These are phyloP conservation scores for Odontophorus gujanensis DNA, from an alignment of 2,113 vertebrate species.

Conservation along the genomic window DNA sequence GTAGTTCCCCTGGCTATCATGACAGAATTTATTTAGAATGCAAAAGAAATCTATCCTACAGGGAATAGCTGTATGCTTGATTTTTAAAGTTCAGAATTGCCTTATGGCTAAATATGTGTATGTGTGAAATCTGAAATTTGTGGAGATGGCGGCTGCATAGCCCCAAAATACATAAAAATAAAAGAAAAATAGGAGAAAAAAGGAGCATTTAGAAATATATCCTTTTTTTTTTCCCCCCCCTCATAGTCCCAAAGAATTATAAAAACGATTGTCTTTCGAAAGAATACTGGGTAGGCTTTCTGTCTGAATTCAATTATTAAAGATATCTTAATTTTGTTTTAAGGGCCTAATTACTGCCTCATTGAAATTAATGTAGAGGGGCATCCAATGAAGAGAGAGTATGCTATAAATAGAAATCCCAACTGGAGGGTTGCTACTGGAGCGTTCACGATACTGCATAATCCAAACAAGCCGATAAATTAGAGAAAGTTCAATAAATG, in stretches of 20 bases:
- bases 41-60: slow-evolving; percentile 32
- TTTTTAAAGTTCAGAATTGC: slow-evolving; percentile 62
- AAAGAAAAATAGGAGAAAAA: not conserved
- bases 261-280: not conserved
- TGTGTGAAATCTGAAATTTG: slow-evolving; percentile 51
- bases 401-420: slow-evolving; percentile 49
- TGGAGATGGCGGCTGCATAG: slow-evolving; percentile 19
- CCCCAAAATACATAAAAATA: slow-evolving; percentile 16
- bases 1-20: not conserved
- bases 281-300: not conserved
- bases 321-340: slow-evolving; percentile 5
- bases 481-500: slow-evolving; percentile 13
- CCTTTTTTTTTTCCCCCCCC: not conserved
- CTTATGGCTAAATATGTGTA: slow-evolving; percentile 56
- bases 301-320: slow-evolving; percentile 24
- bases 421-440: not conserved
- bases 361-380: not conserved
- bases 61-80: slow-evolving; percentile 42
- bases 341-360: slow-evolving; percentile 25
- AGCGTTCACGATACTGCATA: not conserved
- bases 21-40: slow-evolving; percentile 52
- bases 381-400: not conserved
- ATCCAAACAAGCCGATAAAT: slow-evolving; percentile 23
- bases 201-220: not conserved
- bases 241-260: not conserved